phyloP scores from a whole-genome alignment of 2,797 vertebrate species.

The Lagodon rhomboides region DNA sequence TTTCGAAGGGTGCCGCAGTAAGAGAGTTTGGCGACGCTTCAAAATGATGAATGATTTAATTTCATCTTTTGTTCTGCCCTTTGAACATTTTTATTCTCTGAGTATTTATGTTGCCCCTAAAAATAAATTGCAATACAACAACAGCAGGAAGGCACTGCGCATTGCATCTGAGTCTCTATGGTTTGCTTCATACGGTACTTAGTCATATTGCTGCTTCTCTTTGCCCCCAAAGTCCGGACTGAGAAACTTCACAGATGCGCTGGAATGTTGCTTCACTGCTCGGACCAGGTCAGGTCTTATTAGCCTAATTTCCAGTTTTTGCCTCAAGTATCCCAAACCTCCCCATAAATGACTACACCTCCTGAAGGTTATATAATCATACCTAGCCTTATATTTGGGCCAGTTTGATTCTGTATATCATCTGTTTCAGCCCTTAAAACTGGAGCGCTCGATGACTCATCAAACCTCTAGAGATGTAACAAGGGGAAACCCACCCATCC shows the following conservation, averaged over 20 bases:
- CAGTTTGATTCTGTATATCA: constrained; percentile 19
- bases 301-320: constrained; percentile 45
- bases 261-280: constrained; percentile 43
- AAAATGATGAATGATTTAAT: constrained; percentile 81
- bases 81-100: constrained; percentile 68
- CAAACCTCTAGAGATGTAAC: constrained; percentile 52
- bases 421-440: constrained; percentile 12
- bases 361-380: neutral
- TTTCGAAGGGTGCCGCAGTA: constrained; percentile 44
- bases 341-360: constrained; percentile 2
- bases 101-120: constrained; percentile 51
- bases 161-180: constrained; percentile 48
- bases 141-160: constrained; percentile 31
- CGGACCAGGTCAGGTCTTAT: constrained; percentile 36
- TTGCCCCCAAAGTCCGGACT: constrained; percentile 38
- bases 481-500: constrained; percentile 23
- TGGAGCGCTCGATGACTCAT: constrained; percentile 47
- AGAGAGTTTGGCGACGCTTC: constrained; percentile 54
- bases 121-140: constrained; percentile 51
- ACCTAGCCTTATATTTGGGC: neutral
- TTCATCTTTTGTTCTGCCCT: constrained; percentile 73
- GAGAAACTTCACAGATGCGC: constrained; percentile 7
- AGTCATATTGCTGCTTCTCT: constrained; percentile 31
- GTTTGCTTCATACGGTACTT: constrained; percentile 52
- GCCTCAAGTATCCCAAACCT: constrained; percentile 1